phyloP scores from a whole-genome alignment of 2,113 vertebrate genomes.

The Aspidoscelis tigris region DNA sequence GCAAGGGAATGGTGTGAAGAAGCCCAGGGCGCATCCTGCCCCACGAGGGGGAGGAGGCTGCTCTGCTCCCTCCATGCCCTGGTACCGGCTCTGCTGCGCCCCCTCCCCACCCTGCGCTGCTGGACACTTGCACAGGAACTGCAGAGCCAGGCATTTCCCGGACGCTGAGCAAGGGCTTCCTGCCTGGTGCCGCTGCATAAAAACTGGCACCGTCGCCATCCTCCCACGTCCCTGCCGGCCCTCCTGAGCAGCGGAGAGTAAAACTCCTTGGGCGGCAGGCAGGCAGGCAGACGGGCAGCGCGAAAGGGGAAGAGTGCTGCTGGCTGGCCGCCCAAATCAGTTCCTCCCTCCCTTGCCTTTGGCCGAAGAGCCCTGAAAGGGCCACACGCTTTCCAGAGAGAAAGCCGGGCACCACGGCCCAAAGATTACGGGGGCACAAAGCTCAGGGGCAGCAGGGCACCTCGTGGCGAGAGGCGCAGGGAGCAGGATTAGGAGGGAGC shows the following conservation, averaged over 20 bases:
- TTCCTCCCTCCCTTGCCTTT: no score
- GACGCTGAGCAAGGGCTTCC: background rate
- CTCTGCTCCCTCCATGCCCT: background rate
- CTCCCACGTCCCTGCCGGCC: background rate
- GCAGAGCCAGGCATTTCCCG: background rate
- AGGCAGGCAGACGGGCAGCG: no score
- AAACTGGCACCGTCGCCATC: background rate
- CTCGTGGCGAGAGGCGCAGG: background rate
- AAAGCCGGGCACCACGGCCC: rapidly evolving
- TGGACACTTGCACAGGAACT: background rate
- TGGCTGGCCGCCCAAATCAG: no score
- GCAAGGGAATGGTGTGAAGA: no score
- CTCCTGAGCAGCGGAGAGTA: no score
- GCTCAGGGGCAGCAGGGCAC: background rate
- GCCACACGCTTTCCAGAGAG: background rate
- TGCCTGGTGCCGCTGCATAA: background rate
- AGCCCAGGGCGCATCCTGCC: no score
- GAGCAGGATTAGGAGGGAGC: background rate
- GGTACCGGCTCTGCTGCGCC: background rate
- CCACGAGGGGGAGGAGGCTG: no score
- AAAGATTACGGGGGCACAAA: background rate
- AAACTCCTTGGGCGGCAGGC: no score
- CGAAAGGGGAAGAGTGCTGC: no score
- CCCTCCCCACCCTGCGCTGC: no score
- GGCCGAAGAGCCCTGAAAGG: no score